Conservation (phyloP, 2,797 vertebrate species). For the Eurystomus glaucurus region DNA sequence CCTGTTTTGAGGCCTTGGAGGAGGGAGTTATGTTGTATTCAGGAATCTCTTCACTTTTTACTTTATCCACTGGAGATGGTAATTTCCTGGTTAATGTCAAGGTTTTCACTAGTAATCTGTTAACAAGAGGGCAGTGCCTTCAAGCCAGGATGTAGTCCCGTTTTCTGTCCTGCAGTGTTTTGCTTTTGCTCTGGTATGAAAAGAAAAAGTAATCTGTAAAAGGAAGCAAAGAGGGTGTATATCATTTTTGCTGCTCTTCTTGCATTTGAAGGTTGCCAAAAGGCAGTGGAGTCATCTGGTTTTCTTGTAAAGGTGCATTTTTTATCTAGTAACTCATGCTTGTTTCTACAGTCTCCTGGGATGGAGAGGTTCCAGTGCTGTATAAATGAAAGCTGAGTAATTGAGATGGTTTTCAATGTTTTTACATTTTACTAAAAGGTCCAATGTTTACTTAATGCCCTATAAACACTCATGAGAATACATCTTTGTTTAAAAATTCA, state of each 20-base stretch:
- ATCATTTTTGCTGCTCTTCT: neutral
- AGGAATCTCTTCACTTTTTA: neutral
- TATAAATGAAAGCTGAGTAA: conserved; percentile 43
- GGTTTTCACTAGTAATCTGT: neutral
- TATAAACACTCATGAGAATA: conserved; percentile 5
- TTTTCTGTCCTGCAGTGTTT: neutral
- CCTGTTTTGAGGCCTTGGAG: neutral
- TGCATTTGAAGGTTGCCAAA: neutral
- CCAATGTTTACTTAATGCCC: conserved; percentile 55
- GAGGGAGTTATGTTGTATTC: neutral
- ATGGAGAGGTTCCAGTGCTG: conserved; percentile 10
- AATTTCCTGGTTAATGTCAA: neutral
- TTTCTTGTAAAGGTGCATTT: conserved; percentile 16
- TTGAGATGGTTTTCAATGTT: conserved; percentile 29
- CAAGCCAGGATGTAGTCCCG: neutral
- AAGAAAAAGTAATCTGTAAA: neutral
- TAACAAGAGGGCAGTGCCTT: neutral
- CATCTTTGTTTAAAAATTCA: conserved; percentile 46
- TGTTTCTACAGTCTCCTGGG: conserved; percentile 42
- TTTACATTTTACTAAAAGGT: conserved; percentile 34
- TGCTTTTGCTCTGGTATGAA: neutral
- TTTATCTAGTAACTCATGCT: conserved; percentile 8
- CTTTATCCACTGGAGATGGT: neutral
- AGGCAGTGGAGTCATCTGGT: neutral
- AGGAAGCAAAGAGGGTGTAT: neutral